A percentile compares a stretch with the other conserved stretches of the same genome.
Evolutionary conservation across 1,140 invertebrate species (phyloP).

Genomic region (Drosophila prosaltans): DNA sequence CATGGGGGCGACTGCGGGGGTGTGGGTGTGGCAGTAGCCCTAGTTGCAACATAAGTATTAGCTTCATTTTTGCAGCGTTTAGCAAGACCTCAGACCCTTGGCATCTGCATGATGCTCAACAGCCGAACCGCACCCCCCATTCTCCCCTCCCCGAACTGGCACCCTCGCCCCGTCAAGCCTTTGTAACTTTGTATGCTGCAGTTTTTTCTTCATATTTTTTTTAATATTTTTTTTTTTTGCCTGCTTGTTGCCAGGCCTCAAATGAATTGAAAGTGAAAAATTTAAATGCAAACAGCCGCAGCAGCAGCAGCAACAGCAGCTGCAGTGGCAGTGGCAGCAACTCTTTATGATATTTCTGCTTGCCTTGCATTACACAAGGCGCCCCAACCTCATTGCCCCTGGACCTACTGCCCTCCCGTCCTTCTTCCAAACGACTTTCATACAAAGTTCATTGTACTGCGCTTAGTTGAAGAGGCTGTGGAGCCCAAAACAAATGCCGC

Average conservation of each 20-base stretch:
- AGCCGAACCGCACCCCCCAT: not conserved
- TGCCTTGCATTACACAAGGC: slow-evolving; percentile 65
- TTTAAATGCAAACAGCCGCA: slow-evolving; percentile 80
- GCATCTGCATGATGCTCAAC: slow-evolving; percentile 4
- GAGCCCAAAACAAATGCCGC: slow-evolving; percentile 75
- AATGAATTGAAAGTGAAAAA: slow-evolving; percentile 81
- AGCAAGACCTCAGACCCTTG: slow-evolving; percentile 35
- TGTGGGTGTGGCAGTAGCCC: slow-evolving; percentile 44
- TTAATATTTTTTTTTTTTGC: slow-evolving; percentile 10
- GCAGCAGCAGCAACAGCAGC: slow-evolving; percentile 64
- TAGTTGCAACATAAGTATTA: slow-evolving; percentile 77
- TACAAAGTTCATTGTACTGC: slow-evolving; percentile 75
- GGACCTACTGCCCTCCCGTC: not conserved
- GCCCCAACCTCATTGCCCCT: slow-evolving; percentile 39
- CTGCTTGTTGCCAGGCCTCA: slow-evolving; percentile 67
- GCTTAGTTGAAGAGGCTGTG: slow-evolving; percentile 70
- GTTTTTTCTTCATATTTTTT: slow-evolving; percentile 33
- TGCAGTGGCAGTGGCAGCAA: slow-evolving; percentile 27
- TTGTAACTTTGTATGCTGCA: slow-evolving; percentile 73
- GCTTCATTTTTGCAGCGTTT: slow-evolving; percentile 75
- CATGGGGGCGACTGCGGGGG: not conserved
- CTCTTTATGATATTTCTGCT: slow-evolving; percentile 52
- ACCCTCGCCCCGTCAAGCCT: slow-evolving; percentile 41
- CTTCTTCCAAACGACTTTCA: slow-evolving; percentile 20
- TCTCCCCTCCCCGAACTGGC: no score